A percentile compares a stretch with the other conserved stretches of the same genome.
Conservation (phyloP, 2,797 vertebrate species). For the Taeniopygia guttata region DNA sequence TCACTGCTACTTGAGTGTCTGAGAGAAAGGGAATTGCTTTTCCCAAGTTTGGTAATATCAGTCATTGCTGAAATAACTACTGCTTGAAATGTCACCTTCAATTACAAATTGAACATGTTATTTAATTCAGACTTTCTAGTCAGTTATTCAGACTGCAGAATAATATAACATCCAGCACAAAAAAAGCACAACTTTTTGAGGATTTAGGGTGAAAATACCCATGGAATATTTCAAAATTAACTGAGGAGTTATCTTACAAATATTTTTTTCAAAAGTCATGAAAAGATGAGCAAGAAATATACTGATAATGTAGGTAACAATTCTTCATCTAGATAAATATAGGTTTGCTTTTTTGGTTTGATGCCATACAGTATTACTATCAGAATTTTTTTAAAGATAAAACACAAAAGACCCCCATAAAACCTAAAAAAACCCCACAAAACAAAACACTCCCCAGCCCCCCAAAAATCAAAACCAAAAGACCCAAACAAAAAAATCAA, state of each 20-base stretch:
- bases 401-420: not conserved
- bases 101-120: not conserved
- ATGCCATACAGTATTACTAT: no score
- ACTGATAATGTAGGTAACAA: not conserved
- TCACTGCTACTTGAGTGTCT: not conserved
- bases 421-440: not conserved
- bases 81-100: not conserved
- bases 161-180: not conserved
- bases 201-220: not conserved
- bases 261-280: not conserved
- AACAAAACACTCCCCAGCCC: fast-evolving
- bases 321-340: not conserved
- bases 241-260: not conserved
- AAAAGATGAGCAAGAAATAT: not conserved
- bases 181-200: not conserved
- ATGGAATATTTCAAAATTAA: not conserved
- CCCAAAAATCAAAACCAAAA: no score
- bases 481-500: not conserved
- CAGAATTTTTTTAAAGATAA: not conserved
- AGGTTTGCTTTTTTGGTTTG: not conserved
- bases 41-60: not conserved
- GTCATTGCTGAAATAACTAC: not conserved
- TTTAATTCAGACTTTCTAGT: not conserved
- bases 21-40: not conserved
- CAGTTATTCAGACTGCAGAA: not conserved